These are phyloP conservation scores for Peucedramus taeniatus DNA, from an alignment of 2,113 vertebrate species.

Conservation along the genomic window DNA sequence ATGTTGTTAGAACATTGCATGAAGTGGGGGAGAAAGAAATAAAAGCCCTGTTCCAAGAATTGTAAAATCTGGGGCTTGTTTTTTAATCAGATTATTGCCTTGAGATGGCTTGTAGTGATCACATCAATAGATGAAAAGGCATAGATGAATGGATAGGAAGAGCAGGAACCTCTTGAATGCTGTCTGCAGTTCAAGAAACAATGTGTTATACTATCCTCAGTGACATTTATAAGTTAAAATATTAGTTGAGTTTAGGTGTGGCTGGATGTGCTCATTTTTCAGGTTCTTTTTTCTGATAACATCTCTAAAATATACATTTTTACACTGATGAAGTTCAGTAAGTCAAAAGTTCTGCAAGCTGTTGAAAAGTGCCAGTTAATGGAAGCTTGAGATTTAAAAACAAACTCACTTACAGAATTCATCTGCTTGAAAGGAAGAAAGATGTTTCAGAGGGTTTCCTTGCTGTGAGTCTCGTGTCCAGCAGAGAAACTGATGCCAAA, in stretches of 20 bases:
- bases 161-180: neutral
- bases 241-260: neutral
- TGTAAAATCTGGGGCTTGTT: neutral
- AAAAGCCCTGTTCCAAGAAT: neutral
- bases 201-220: neutral
- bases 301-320: neutral
- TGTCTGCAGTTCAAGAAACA: neutral
- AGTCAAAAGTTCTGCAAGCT: neutral
- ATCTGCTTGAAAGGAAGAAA: neutral
- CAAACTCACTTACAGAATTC: neutral
- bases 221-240: neutral
- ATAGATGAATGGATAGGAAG: neutral
- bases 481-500: neutral
- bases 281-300: neutral
- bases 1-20: neutral
- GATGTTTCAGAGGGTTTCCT: fast-evolving
- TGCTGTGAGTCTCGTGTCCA: fast-evolving
- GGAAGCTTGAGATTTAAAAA: neutral
- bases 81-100: neutral
- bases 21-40: neutral
- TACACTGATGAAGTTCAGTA: neutral
- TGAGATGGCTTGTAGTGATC: neutral
- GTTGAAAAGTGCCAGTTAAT: neutral
- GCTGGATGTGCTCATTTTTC: neutral
- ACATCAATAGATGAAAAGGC: neutral